Conservation (phyloP, 2,797 vertebrate genomes). For the Alectoris magna region DNA sequence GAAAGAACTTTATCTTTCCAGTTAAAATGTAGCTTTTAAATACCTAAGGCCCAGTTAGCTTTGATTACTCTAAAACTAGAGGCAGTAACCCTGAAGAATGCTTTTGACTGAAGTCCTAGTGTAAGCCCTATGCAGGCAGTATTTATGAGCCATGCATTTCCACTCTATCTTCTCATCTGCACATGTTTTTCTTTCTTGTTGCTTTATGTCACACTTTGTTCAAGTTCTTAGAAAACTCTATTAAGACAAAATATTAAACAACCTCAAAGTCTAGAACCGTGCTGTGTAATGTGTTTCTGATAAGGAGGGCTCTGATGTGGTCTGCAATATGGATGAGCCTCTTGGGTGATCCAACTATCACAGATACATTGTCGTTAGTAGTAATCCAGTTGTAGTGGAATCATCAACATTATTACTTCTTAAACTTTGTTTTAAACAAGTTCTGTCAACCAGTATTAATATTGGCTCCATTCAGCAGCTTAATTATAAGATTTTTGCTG, state of each 20-base stretch:
- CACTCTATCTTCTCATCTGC: background rate
- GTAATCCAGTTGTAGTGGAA: background rate
- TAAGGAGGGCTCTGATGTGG: background rate
- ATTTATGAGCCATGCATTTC: rapidly evolving
- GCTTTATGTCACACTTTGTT: background rate
- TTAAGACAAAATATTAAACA: background rate
- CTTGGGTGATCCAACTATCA: background rate
- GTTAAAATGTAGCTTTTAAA: background rate
- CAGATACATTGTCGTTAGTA: background rate
- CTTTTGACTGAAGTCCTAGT: background rate
- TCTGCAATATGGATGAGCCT: background rate
- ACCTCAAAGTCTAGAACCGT: background rate
- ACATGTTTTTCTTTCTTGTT: background rate
- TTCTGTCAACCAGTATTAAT: background rate
- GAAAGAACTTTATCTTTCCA: background rate
- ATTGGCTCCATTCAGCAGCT: background rate
- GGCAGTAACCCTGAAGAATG: background rate
- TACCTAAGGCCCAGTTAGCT: background rate
- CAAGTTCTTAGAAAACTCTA: background rate
- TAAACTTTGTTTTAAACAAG: background rate
- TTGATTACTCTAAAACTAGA: background rate
- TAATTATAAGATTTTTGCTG: background rate
- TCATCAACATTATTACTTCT: background rate
- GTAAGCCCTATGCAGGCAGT: background rate
- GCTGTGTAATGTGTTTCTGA: background rate